Evolutionary conservation across 2,888 invertebrate species (phyloP), one percentile per base, ranked within the genome.

Genomic region (Diaphora mendica): DNA sequence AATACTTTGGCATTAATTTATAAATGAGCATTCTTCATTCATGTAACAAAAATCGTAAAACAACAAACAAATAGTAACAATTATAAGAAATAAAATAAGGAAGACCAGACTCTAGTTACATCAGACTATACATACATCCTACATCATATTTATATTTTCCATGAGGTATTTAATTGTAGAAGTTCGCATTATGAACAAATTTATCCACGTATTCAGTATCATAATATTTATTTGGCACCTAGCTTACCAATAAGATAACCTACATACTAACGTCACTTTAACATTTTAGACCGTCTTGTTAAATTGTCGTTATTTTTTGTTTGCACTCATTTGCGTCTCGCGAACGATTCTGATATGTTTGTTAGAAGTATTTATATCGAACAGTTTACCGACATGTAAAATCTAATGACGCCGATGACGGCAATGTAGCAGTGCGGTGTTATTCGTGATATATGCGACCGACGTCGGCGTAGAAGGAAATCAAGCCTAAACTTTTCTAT

Each of bases 1-100:
- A 77, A 74, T 64, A 70, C 70, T 81, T 84, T 84, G 85, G 83
- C 84, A 77, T 77, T 51, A 65, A 68, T 66, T 68, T 76, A 35
- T n/a, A n/a, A 9, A 70, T 70, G 70, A 70, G 70, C 70, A 64
- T 64, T 70, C 33, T 70, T 64, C 23, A 64, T 64, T 35, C 0
- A 70, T 55, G n/a, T 70, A 64, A 70, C 39, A 64, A 64, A 70
- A 51, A 33, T 64, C 23, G 33, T 44, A 5, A 78, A 26, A 59
- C 68, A 77, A 73, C 68, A 62, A 55, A 75, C 39, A 68, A 55
- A 71, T 39, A 71, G 20, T 71, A 74, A 74, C n/a, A 77, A 76
- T 64, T 33, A 71, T 30, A 77, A 68, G 33, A 33, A 59, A 55
- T 71, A 35, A 74, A 74, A 79, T 42, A 73, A 68, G 84, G 82